Evolutionary conservation across 2,888 invertebrate species (phyloP), one percentile per base, ranked within the genome.

Genomic region (Gastrophysa polygoni): DNA sequence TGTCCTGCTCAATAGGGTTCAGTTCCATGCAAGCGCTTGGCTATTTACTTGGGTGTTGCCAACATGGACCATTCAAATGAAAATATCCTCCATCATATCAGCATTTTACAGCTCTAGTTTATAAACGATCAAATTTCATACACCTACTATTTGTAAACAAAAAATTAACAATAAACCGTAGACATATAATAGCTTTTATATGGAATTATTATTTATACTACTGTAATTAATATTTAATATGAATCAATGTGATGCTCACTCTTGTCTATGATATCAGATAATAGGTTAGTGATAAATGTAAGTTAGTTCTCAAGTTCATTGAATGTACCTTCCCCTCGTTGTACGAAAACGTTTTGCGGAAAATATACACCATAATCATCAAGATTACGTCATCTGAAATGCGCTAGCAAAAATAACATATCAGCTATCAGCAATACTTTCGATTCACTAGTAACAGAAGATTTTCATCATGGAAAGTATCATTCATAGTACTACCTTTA

Each of bases 241-340:
- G 61, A 64, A 65, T 67, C 57, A 67, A 69, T 68, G 69, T 70
- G 71, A 70, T 68, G 71, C 71, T 70, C 71, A 71, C 69, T 66
- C 59, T 59, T 62, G 58, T 64, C 64, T 68, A 59, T 68, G 65
- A 52, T 38, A 5, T 56, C 59, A 64, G 64, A 46, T 47, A 56
- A 59, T 65, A 65, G 65, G 65, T 65, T 65, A 65, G 65, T 65
- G 65, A 65, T 51, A 59, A 51, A 52, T 59, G 49, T 65, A 65
- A 65, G 62, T 29, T 57, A 62, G 18, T 24, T 62, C 61, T 38
- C 59, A 59, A 58, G 59, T 61, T 29, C 43, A 38, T 52, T 61
- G 20, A 32, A 17, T 59, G 63, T 63, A 57, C 48, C 46, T 52
- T 59, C 16, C 34, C 32, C 14, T 29, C 43, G 34, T 24, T 28